Base-by-base conservation (phyloP, 2,888 invertebrate genomes). In the Glaucopsyche alexis region DNA sequence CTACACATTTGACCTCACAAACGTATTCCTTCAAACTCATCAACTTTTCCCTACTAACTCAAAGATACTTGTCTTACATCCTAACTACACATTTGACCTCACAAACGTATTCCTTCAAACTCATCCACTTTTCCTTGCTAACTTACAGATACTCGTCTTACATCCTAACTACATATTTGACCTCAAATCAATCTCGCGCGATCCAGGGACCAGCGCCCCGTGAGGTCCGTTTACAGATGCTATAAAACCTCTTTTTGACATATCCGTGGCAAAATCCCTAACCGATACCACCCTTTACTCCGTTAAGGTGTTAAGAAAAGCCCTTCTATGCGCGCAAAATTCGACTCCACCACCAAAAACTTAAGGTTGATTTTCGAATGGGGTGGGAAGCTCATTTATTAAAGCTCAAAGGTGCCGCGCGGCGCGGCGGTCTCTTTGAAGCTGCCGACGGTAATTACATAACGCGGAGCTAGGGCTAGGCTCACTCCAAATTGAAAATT, bases 201-300 rank as follows among this genome's bases (percentile, higher is more conserved):
- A 55, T 19, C 29, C 60, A 60, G 79, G 86, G 77, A 82, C 85
- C 84, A 60, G 79, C 86, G 77, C 82, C 85, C 84, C 87, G 89
- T 88, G 91, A 83, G 91, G 90, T 91, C 90, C 86, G 90, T 93
- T 92, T 92, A 90, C 87, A 83, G 83, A 81, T 82, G 87, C 87
- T 88, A 93, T 93, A 93, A 93, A 91, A 91, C 87, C 90, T 87
- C 90, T 91, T 93, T 90, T 93, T 93, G 93, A 93, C 93, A 91
- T 88, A 90, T 91, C 93, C 92, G 88, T 92, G 93, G 93, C 93
- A 93, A 92, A 93, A 93, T 89, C 91, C 90, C 89, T 90, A 90
- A 91, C 92, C 87, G 90, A 91, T 92, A 91, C 86, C 88, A 88
- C 87, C 89, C 88, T 87, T 87, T 89, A 87, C 86, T 86, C 85